A percentile compares a stretch with the other conserved stretches of the same genome.
phyloP scores from a whole-genome alignment of 2,888 invertebrate genomes.

The Opisthograptis luteolata region DNA sequence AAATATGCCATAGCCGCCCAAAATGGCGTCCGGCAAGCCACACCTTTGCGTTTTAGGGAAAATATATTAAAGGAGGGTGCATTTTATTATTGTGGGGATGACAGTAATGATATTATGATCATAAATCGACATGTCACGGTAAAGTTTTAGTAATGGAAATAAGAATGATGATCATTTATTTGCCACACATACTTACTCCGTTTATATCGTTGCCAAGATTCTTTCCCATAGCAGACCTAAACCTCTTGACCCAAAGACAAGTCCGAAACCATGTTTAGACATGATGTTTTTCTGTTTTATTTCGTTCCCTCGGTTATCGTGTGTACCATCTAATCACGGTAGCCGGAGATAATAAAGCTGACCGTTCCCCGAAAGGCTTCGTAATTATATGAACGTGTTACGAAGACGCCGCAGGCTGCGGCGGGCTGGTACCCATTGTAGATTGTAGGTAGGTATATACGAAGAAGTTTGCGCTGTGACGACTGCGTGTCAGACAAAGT shows the following conservation, averaged over 20 bases:
- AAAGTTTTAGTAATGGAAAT: not conserved
- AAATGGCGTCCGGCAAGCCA: constrained; percentile 19
- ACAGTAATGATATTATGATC: not conserved
- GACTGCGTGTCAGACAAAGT: no score
- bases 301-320: constrained; percentile 57
- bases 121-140: constrained; percentile 13
- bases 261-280: not conserved
- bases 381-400: constrained; percentile 65
- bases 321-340: constrained; percentile 76
- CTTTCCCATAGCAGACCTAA: not conserved
- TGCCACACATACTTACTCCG: no score
- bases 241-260: not conserved
- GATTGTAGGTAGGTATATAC: not conserved
- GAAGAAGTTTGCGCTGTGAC: no score
- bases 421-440: constrained; percentile 10
- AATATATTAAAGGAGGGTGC: not conserved
- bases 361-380: constrained; percentile 61
- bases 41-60: constrained; percentile 7
- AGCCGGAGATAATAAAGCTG: constrained; percentile 53
- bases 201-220: not conserved
- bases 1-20: constrained; percentile 9
- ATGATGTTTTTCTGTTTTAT: constrained; percentile 35
- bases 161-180: no score
- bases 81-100: not conserved
- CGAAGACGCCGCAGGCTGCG: constrained; percentile 50